phyloP scores from a whole-genome alignment of 1,140 invertebrate genomes.

The Eupristina koningsbergeri region DNA sequence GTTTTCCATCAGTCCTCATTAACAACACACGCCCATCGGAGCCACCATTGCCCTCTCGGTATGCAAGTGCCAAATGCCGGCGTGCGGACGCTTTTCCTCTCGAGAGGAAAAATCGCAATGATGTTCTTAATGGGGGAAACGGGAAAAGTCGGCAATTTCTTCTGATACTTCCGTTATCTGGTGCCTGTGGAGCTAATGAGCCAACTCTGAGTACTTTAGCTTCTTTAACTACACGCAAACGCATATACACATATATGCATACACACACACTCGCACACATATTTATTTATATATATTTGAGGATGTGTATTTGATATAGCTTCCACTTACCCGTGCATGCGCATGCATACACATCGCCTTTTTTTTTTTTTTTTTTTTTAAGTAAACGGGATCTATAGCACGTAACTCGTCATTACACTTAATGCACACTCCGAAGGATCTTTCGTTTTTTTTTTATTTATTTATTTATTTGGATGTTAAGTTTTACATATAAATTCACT shows the following conservation, averaged over 20 bases:
- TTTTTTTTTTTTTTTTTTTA: too few species aligned
- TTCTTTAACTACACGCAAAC: too few species aligned
- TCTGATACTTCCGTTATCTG: conserved; percentile 37
- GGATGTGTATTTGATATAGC: neutral
- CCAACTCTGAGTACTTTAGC: neutral
- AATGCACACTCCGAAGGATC: conserved; percentile 5
- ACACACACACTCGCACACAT: too few species aligned
- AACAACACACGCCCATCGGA: neutral
- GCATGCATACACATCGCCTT: neutral
- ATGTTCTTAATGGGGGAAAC: neutral
- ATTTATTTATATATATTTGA: neutral
- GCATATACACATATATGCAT: too few species aligned
- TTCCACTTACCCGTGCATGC: neutral
- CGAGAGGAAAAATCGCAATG: neutral
- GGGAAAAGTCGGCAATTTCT: conserved; percentile 34
- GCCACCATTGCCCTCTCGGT: neutral
- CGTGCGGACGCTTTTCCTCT: neutral
- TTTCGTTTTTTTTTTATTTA: too few species aligned
- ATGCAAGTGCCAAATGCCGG: neutral
- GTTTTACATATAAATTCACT: conserved; percentile 10
- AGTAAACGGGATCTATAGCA: conserved; percentile 7
- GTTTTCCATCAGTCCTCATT: neutral
- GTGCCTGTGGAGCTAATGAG: conserved; percentile 39
- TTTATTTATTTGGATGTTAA: neutral
- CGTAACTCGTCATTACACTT: conserved; percentile 27